A percentile compares a stretch with the other conserved stretches of the same genome.
Evolutionary conservation across 1,140 invertebrate genomes (phyloP).

Genomic region (Panagrolaimus sp.): DNA sequence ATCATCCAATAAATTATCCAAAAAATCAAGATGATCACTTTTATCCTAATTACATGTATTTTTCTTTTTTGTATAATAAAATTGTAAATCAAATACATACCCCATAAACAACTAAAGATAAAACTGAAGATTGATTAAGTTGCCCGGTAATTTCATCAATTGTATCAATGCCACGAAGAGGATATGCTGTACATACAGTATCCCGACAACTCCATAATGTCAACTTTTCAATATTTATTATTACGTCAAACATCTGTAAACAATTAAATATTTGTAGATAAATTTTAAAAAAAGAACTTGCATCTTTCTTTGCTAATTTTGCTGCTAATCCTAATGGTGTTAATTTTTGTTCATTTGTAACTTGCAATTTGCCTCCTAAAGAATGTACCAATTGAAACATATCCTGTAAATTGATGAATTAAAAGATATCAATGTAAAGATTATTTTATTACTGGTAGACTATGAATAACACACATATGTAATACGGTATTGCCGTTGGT

Average conservation of each 20-base stretch:
- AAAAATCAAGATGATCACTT: constrained; percentile 83
- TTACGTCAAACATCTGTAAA: constrained; percentile 82
- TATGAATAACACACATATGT: constrained; percentile 89
- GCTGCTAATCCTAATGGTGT: constrained; percentile 86
- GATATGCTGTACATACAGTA: constrained; percentile 91
- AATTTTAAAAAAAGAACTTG: constrained; percentile 63
- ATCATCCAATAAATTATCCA: constrained; percentile 87
- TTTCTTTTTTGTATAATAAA: background rate
- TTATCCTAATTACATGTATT: constrained; percentile 68
- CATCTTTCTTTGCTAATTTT: constrained; percentile 78
- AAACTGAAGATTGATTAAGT: constrained; percentile 82
- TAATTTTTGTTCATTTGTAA: constrained; percentile 77
- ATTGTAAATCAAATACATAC: constrained; percentile 64
- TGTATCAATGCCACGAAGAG: constrained; percentile 84
- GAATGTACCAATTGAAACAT: constrained; percentile 90
- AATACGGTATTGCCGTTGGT: constrained; percentile 92
- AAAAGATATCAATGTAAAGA: too few species aligned
- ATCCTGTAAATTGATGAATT: constrained; percentile 63
- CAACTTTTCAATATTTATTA: constrained; percentile 60
- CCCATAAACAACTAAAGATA: constrained; percentile 91
- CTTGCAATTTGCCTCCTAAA: constrained; percentile 76
- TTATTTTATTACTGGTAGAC: constrained; percentile 70
- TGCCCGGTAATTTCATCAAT: constrained; percentile 81
- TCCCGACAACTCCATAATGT: constrained; percentile 67
- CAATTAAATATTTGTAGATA: constrained; percentile 87